These are phyloP conservation scores for Plagiodera versicolora DNA, from an alignment of 2,888 invertebrate genomes.

Conservation along the genomic window DNA sequence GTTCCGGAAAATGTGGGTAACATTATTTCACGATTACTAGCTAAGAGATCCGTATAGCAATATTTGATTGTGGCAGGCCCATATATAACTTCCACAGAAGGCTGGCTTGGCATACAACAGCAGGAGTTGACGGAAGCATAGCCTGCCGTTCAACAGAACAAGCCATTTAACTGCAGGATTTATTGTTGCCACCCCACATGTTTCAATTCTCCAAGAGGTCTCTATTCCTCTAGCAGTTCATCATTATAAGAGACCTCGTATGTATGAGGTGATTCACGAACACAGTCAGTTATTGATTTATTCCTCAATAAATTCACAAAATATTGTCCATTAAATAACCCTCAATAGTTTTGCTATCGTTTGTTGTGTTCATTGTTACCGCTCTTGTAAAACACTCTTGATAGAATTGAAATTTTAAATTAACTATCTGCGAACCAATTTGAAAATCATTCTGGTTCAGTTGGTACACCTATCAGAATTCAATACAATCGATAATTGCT, in stretches of 20 bases:
- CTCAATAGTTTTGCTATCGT: no score
- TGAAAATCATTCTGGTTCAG: no score
- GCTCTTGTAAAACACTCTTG: no score
- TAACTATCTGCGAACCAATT: no score
- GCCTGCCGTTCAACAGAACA: constrained; percentile 24
- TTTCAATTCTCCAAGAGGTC: neutral
- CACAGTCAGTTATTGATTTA: neutral
- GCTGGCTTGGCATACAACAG: constrained; percentile 16
- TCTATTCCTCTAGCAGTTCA: neutral
- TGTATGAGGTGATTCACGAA: neutral
- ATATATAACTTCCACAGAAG: constrained; percentile 13
- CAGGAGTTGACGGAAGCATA: constrained; percentile 14
- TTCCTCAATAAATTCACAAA: no score
- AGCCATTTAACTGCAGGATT: constrained; percentile 25
- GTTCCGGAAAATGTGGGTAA: no score
- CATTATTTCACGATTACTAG: no score
- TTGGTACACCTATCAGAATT: no score
- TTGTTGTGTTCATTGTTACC: no score
- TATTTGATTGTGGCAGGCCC: neutral
- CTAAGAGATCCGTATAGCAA: neutral
- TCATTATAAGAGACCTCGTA: neutral
- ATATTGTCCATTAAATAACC: no score
- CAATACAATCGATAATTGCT: no score
- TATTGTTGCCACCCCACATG: constrained; percentile 22
- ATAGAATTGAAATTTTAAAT: no score